Percentiles rank a stretch among this genome's conserved stretches.
These are phyloP conservation scores for Argyrosomus regius DNA, from an alignment of 2,797 vertebrate species.

Conservation along the genomic window DNA sequence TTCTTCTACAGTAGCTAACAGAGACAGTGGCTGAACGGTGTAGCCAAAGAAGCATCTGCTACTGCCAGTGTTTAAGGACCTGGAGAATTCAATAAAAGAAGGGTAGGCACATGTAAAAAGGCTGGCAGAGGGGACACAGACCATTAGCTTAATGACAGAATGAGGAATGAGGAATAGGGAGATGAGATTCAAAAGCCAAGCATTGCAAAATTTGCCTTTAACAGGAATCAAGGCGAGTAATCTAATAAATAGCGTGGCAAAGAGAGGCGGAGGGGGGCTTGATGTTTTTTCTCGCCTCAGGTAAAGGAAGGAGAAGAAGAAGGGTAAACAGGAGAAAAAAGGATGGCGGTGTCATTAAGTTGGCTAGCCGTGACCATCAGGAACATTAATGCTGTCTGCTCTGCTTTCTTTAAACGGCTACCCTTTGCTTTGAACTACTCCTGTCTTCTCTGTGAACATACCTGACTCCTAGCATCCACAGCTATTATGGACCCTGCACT, in stretches of 20 bases:
- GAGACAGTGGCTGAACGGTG: slow-evolving; percentile 62
- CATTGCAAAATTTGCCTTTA: slow-evolving; percentile 82
- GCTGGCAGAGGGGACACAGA: slow-evolving; percentile 87
- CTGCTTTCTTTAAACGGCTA: slow-evolving; percentile 76
- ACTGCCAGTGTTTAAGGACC: slow-evolving; percentile 82
- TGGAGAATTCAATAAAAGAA: slow-evolving; percentile 83
- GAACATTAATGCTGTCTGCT: slow-evolving; percentile 75
- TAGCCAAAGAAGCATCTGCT: slow-evolving; percentile 84
- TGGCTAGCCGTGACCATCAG: slow-evolving; percentile 76
- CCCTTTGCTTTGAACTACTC: slow-evolving; percentile 82
- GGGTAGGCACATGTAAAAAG: slow-evolving; percentile 83
- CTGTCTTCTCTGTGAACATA: slow-evolving; percentile 65
- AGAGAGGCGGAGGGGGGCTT: slow-evolving; percentile 40
- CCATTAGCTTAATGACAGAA: slow-evolving; percentile 92
- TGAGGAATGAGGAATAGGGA: slow-evolving; percentile 86
- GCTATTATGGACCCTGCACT: slow-evolving; percentile 78
- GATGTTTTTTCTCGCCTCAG: slow-evolving; percentile 65
- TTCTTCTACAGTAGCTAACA: slow-evolving; percentile 44
- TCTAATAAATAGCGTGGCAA: slow-evolving; percentile 76
- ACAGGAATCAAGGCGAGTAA: slow-evolving; percentile 83
- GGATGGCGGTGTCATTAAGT: slow-evolving; percentile 76
- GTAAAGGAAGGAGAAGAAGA: slow-evolving; percentile 57
- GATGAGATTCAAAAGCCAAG: slow-evolving; percentile 84
- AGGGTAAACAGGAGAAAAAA: slow-evolving; percentile 69
- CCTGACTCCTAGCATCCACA: slow-evolving; percentile 77